These are phyloP conservation scores for Bruchidius siliquastri DNA, from an alignment of 2,888 invertebrate genomes.

Conservation along the genomic window DNA sequence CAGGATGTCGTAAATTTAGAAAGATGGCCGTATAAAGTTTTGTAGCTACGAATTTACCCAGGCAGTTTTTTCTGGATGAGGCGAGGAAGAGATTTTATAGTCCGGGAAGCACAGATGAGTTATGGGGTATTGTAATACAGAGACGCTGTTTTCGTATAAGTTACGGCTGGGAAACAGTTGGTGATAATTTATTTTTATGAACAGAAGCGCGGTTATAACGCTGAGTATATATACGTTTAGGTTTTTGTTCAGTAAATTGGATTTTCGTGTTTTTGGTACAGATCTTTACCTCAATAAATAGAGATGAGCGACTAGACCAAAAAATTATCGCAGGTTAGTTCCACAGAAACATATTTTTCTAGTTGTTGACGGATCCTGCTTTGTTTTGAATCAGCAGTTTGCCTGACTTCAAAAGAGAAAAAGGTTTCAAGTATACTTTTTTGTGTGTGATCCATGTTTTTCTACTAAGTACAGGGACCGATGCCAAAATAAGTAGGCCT, in stretches of 20 bases:
- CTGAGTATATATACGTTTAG: neutral
- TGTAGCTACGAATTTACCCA: constrained; percentile 39
- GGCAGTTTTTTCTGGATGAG: constrained; percentile 23
- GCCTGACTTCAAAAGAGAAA: no score
- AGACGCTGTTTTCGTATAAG: neutral
- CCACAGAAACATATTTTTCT: no score
- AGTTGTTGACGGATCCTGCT: no score
- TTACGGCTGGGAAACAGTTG: neutral
- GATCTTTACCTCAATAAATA: no score
- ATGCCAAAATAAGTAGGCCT: no score
- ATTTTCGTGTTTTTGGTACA: neutral
- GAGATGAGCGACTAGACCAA: no score
- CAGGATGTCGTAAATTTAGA: constrained; percentile 47
- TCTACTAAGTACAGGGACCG: no score
- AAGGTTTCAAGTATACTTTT: no score
- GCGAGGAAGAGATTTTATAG: neutral
- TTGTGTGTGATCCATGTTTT: no score
- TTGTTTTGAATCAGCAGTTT: no score
- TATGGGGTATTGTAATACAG: neutral
- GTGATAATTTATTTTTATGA: neutral
- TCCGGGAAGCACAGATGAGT: neutral
- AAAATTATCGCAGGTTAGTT: no score
- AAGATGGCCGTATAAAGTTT: constrained; percentile 46
- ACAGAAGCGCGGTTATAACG: neutral
- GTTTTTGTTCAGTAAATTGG: neutral